A percentile compares a stretch with the other conserved stretches of the same genome.
Conservation (phyloP, 2,888 invertebrate genomes). For the Cheilosia soror region DNA sequence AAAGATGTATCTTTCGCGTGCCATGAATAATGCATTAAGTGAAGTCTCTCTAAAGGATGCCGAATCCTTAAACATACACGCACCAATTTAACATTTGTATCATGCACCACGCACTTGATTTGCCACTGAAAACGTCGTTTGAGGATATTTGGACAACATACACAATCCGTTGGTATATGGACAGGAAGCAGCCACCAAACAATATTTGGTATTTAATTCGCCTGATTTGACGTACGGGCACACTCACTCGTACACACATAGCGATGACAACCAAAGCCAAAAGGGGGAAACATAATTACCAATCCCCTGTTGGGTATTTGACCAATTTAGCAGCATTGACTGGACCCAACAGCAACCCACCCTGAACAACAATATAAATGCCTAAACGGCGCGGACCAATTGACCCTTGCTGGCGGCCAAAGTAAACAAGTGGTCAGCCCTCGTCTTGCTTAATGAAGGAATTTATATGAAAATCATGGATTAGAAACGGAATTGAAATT, state of each 20-base stretch:
- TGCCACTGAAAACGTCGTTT: slow-evolving; percentile 69
- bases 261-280: slow-evolving; percentile 42
- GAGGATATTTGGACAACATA: slow-evolving; percentile 74
- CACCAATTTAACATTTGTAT: slow-evolving; percentile 74
- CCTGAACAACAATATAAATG: slow-evolving; percentile 51
- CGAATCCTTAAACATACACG: slow-evolving; percentile 72
- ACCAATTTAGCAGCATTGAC: slow-evolving; percentile 71
- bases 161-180: slow-evolving; percentile 69
- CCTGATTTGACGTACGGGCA: slow-evolving; percentile 67
- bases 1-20: slow-evolving; percentile 56
- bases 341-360: slow-evolving; percentile 24
- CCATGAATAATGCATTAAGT: slow-evolving; percentile 70
- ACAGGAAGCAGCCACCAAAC: slow-evolving; percentile 74
- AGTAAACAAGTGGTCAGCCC: slow-evolving; percentile 72
- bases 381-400: slow-evolving; percentile 69
- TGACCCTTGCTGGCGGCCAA: slow-evolving; percentile 72
- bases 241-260: slow-evolving; percentile 28
- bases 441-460: slow-evolving; percentile 76
- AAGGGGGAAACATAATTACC: slow-evolving; percentile 74
- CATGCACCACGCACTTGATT: slow-evolving; percentile 74
- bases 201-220: slow-evolving; percentile 75
- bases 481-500: slow-evolving; percentile 77
- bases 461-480: slow-evolving; percentile 79
- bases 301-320: slow-evolving; percentile 75
- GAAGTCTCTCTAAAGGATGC: slow-evolving; percentile 42